Evolutionary conservation across 1,140 invertebrate species (phyloP).

Genomic region (Harlomillsia oculata): DNA sequence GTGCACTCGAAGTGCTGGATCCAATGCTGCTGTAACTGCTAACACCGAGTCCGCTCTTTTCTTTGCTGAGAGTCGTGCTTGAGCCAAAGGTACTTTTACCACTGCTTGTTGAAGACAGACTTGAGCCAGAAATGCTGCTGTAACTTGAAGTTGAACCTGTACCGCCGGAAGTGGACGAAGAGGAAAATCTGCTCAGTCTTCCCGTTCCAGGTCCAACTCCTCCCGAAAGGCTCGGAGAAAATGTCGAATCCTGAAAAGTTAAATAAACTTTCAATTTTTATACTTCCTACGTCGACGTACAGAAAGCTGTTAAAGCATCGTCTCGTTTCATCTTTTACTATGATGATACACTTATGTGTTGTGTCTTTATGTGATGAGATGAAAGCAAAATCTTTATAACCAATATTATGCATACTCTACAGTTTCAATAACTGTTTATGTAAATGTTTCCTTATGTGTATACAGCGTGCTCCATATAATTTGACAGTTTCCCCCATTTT

Average conservation of each 20-base stretch:
- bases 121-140: constrained; percentile 3
- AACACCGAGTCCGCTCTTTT: background rate
- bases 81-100: constrained; percentile 13
- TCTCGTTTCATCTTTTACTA: too few relatives aligned
- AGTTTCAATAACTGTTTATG: too few relatives aligned
- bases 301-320: too few relatives aligned
- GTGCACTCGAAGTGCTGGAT: background rate
- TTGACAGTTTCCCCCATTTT: too few relatives aligned
- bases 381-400: too few relatives aligned
- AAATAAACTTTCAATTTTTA: constrained; percentile 1
- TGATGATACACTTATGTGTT: too few relatives aligned
- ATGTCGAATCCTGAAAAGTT: constrained; percentile 3
- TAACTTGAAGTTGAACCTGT: background rate
- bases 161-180: background rate
- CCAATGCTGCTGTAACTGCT: background rate
- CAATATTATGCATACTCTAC: too few relatives aligned
- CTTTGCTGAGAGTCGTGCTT: background rate
- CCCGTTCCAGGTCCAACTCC: background rate
- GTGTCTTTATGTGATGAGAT: too few relatives aligned
- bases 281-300: too few relatives aligned
- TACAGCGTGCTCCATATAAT: too few relatives aligned
- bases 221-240: constrained; percentile 1
- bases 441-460: too few relatives aligned
- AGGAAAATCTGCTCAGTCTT: constrained; percentile 2
- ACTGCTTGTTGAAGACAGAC: background rate